These are phyloP conservation scores for Phocides pigmalion DNA, from an alignment of 1,140 invertebrate genomes.

Conservation along the genomic window DNA sequence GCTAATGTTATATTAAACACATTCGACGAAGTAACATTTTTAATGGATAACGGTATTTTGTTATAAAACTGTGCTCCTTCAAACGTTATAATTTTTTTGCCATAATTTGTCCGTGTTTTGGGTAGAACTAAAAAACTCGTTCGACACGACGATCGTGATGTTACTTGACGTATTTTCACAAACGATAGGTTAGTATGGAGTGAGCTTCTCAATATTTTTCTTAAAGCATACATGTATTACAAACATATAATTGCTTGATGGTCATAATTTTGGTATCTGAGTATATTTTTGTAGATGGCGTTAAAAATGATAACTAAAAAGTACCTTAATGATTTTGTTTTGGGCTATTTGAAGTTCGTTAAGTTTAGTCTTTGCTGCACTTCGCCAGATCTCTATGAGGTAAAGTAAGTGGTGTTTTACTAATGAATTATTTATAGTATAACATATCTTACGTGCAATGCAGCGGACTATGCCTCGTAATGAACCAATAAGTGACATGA, in stretches of 20 bases:
- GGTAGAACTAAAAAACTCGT: too few relatives aligned
- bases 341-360: constrained; percentile 18
- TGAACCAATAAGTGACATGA: constrained; percentile 6
- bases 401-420: constrained; percentile 31
- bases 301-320: constrained; percentile 24
- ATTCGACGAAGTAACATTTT: too few relatives aligned
- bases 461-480: constrained; percentile 9
- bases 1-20: too few relatives aligned
- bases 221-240: constrained; percentile 23
- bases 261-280: constrained; percentile 27
- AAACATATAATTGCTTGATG: constrained; percentile 20
- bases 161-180: background rate
- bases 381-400: constrained; percentile 23
- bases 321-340: constrained; percentile 29
- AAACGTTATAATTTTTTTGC: too few relatives aligned
- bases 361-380: constrained; percentile 19
- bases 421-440: constrained; percentile 1
- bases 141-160: background rate
- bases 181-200: constrained; percentile 27
- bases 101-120: too few relatives aligned
- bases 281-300: constrained; percentile 19
- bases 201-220: constrained; percentile 23
- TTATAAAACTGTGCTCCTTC: too few relatives aligned
- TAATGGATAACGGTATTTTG: too few relatives aligned
- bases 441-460: constrained; percentile 10